Conservation (phyloP, 2,888 invertebrate species). For the Lumbricus terrestris region DNA sequence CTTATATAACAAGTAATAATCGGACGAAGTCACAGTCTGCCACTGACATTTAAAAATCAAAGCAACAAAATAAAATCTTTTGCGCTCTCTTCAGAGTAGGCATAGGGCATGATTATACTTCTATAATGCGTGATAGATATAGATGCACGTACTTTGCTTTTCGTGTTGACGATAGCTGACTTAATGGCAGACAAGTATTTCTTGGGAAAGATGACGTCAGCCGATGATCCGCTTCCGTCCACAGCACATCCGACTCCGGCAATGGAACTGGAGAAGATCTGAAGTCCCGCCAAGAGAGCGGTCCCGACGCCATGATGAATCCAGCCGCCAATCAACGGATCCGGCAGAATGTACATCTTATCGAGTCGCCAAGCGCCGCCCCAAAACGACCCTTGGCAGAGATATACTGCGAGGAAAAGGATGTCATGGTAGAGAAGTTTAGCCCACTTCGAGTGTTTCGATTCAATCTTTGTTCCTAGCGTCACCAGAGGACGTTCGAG, state of each 20-base stretch:
- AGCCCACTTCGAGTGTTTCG: background rate
- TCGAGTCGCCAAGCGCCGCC: constrained; percentile 11
- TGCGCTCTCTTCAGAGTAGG: too few relatives aligned
- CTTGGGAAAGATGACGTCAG: background rate
- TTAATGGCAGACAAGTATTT: background rate
- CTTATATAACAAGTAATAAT: too few relatives aligned
- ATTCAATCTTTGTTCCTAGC: background rate
- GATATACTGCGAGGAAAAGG: background rate
- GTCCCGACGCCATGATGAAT: background rate
- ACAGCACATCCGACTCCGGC: background rate
- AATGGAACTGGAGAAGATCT: background rate
- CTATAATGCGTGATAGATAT: background rate
- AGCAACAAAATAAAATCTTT: too few relatives aligned
- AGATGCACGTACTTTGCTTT: background rate
- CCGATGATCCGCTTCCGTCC: background rate
- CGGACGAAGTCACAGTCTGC: too few relatives aligned
- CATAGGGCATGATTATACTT: too few relatives aligned
- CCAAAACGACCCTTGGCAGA: background rate
- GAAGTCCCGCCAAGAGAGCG: background rate
- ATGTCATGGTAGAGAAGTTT: background rate
- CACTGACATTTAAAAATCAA: too few relatives aligned
- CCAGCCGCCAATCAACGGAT: background rate
- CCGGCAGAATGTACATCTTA: background rate
- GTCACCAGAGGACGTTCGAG: background rate
- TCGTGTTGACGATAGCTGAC: background rate